A percentile compares a stretch with the other conserved stretches of the same genome.
Conservation (phyloP, 2,888 invertebrate species). For the Julus scandinavius region DNA sequence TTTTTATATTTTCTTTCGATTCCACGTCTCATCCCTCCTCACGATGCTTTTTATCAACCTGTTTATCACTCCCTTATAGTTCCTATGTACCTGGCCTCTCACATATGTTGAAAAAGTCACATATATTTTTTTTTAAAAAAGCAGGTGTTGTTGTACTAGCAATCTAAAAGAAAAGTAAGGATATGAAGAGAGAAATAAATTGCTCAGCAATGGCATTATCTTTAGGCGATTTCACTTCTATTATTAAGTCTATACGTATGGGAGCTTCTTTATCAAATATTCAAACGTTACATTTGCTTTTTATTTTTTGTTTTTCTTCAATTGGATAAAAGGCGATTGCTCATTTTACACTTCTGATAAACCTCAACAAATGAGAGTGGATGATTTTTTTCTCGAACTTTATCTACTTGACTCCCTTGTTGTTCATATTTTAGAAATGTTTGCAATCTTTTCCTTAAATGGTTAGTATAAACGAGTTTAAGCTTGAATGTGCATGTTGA, state of each 20-base stretch:
- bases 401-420: not conserved
- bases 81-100: not conserved
- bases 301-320: not conserved
- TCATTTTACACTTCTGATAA: not conserved
- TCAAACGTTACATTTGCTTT: slow-evolving; percentile 17
- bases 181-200: not conserved
- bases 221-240: slow-evolving; percentile 17
- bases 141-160: not conserved
- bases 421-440: not conserved
- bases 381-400: not conserved
- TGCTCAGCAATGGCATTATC: slow-evolving; percentile 15
- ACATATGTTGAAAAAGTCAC: not conserved
- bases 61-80: not conserved
- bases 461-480: too few species aligned
- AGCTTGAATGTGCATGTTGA: too few species aligned
- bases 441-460: too few species aligned
- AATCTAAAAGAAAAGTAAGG: not conserved
- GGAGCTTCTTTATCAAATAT: slow-evolving; percentile 29
- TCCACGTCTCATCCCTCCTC: slow-evolving; percentile 11
- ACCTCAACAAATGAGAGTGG: not conserved
- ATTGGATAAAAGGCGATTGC: not conserved
- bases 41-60: not conserved
- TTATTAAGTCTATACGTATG: slow-evolving; percentile 32
- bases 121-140: not conserved
- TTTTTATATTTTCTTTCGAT: not conserved